These are phyloP conservation scores for Mustela nigripes DNA, from an alignment of 2,113 vertebrate species.

Conservation along the genomic window DNA sequence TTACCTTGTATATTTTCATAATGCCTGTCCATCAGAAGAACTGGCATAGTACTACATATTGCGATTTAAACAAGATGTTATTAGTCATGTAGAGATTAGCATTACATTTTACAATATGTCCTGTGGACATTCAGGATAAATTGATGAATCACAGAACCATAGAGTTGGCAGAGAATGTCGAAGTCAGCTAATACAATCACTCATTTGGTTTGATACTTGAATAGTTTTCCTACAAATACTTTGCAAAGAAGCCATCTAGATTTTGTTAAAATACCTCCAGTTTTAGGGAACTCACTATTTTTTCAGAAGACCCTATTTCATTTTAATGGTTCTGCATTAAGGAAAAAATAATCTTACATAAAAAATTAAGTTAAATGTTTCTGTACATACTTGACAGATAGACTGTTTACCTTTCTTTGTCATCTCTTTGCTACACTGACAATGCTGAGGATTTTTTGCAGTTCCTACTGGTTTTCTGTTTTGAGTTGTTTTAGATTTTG, in stretches of 20 bases:
- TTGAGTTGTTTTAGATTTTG: constrained; percentile 47
- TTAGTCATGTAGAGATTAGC: not conserved
- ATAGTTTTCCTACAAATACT: not conserved
- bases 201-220: not conserved
- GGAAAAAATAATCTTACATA: not conserved
- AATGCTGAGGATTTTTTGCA: not conserved
- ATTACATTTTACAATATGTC: not conserved
- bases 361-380: constrained; percentile 47
- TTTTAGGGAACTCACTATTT: not conserved
- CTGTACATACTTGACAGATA: not conserved
- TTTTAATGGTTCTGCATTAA: not conserved
- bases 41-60: not conserved
- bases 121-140: not conserved
- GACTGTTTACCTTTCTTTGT: constrained; percentile 23
- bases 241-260: not conserved
- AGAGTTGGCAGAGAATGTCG: not conserved
- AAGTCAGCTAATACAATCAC: not conserved
- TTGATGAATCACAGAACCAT: not conserved
- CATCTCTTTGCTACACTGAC: not conserved
- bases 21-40: constrained; percentile 27
- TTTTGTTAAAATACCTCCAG: not conserved
- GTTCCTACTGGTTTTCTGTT: constrained; percentile 45
- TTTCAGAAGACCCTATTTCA: not conserved
- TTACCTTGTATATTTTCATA: constrained; percentile 47
- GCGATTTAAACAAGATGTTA: not conserved